Evolutionary conservation across 2,113 vertebrate species (phyloP).

Genomic region (human): DNA sequence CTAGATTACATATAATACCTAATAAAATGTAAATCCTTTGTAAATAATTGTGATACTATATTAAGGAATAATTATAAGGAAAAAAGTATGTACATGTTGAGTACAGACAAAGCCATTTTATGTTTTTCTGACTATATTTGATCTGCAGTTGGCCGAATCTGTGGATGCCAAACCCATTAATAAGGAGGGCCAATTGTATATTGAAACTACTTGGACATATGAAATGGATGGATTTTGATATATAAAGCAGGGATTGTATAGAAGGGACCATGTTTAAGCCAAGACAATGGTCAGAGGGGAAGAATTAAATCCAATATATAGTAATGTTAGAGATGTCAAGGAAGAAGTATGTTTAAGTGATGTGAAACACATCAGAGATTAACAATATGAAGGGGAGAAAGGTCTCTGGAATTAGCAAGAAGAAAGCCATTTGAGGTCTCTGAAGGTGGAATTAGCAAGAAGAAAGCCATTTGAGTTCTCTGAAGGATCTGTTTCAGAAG

Average conservation of each 20-base stretch:
- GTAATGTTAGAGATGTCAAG: not conserved
- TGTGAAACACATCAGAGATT: not conserved
- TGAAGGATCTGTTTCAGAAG: not conserved
- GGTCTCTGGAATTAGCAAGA: not conserved
- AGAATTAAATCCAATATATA: not conserved
- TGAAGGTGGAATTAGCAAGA: conserved; percentile 2
- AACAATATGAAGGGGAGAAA: not conserved
- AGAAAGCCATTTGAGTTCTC: not conserved
- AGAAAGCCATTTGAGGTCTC: too few relatives aligned
- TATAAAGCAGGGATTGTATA: not conserved
- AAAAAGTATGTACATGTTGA: not conserved
- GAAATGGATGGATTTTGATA: not conserved
- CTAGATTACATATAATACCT: not conserved
- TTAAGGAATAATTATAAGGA: not conserved
- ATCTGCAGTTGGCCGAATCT: not conserved
- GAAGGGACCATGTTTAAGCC: not conserved
- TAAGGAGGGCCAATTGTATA: not conserved
- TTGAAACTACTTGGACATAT: not conserved
- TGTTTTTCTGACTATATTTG: not conserved
- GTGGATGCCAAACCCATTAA: not conserved
- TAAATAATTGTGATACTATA: not conserved
- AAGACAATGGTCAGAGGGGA: not conserved
- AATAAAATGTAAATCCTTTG: not conserved
- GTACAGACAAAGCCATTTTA: not conserved
- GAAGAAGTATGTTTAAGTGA: not conserved